Evolutionary conservation across 2,888 invertebrate genomes (phyloP).

Genomic region (Monopis laevigella): DNA sequence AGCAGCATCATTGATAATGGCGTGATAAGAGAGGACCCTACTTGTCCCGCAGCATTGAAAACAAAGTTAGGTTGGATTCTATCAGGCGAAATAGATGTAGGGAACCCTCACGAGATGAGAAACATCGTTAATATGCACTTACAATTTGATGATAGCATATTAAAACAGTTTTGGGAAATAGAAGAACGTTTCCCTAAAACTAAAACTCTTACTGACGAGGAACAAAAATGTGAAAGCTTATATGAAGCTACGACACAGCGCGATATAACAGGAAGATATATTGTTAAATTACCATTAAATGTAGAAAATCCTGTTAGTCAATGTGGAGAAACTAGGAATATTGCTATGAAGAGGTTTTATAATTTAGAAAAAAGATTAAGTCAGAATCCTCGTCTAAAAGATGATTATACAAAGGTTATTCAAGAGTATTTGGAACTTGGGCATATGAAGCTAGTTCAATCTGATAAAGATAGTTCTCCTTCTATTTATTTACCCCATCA

Average conservation of each 20-base stretch:
- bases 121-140: not conserved
- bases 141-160: constrained; percentile 4
- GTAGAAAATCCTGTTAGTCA: constrained; percentile 12
- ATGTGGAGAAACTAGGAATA: constrained; percentile 14
- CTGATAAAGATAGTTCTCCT: constrained; percentile 1
- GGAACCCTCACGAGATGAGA: too few relatives aligned
- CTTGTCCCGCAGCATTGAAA: too few relatives aligned
- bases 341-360: constrained; percentile 14
- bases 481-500: constrained; percentile 25
- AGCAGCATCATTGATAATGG: not conserved
- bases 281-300: constrained; percentile 17
- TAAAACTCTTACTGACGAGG: constrained; percentile 15
- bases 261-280: constrained; percentile 16
- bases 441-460: constrained; percentile 20
- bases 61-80: too few relatives aligned
- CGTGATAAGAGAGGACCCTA: too few relatives aligned
- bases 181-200: constrained; percentile 10
- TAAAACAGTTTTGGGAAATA: constrained; percentile 18
- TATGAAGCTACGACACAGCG: constrained; percentile 14
- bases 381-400: constrained; percentile 15
- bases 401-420: constrained; percentile 18
- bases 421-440: constrained; percentile 19
- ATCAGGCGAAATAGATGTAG: too few relatives aligned
- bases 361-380: constrained; percentile 16
- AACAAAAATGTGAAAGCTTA: constrained; percentile 15